These are phyloP conservation scores for Dromaius novaehollandiae DNA, from an alignment of 2,113 vertebrate species.

Conservation along the genomic window DNA sequence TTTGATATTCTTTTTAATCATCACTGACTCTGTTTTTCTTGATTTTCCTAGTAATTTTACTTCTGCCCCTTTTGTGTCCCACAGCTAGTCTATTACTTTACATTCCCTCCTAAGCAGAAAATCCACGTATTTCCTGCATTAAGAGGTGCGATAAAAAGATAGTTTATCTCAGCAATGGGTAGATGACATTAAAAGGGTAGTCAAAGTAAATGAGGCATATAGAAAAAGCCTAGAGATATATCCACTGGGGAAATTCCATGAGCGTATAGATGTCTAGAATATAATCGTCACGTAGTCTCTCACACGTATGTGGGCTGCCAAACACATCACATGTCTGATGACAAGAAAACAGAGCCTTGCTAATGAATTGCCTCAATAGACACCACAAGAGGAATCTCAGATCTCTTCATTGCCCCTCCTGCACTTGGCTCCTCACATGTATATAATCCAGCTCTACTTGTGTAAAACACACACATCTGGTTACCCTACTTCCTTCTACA, in stretches of 20 bases:
- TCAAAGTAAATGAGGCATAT: constrained; percentile 12
- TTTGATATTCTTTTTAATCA: not conserved
- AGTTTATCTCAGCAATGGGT: not conserved
- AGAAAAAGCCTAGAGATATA: not conserved
- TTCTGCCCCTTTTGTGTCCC: not conserved
- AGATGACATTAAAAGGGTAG: constrained; percentile 11
- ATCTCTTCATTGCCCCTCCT: not conserved
- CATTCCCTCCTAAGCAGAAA: not conserved
- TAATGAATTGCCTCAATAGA: not conserved
- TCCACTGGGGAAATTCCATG: not conserved
- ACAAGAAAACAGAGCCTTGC: not conserved
- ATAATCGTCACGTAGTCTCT: not conserved
- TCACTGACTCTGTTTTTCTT: not conserved
- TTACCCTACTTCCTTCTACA: not conserved
- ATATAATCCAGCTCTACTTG: not conserved
- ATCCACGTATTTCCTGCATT: not conserved
- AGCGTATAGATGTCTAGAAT: not conserved
- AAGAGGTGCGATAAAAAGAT: not conserved
- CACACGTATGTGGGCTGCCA: not conserved
- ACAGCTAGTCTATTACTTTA: not conserved
- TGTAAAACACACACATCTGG: not conserved
- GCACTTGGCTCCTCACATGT: not conserved
- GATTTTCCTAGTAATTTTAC: not conserved
- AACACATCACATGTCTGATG: not conserved
- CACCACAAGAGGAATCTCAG: not conserved